phyloP scores from a whole-genome alignment of 2,113 vertebrate genomes.

The Passer montanus region DNA sequence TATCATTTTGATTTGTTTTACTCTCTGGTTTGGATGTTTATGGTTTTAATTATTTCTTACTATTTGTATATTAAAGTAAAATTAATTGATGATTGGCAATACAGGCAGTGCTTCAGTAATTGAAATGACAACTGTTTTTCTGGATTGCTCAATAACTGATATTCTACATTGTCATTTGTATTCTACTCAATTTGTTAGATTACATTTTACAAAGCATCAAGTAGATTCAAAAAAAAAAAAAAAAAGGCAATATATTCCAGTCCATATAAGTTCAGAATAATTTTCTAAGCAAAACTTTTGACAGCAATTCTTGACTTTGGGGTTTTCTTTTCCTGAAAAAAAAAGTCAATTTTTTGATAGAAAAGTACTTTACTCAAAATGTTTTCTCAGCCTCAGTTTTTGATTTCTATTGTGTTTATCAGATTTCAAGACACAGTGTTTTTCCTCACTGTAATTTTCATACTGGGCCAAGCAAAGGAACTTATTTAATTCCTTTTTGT shows the following conservation, averaged over 20 bases:
- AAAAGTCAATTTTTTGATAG: neutral
- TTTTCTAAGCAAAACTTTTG: neutral
- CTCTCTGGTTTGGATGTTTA: neutral
- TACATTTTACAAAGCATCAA: neutral
- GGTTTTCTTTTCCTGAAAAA: neutral
- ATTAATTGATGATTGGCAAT: neutral
- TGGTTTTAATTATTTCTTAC: neutral
- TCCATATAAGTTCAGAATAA: neutral
- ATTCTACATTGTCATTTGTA: neutral
- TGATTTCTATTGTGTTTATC: neutral
- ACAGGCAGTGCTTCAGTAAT: neutral
- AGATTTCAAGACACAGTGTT: neutral
- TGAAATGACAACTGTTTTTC: neutral
- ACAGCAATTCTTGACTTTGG: neutral
- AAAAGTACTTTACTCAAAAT: neutral
- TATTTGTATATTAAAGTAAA: neutral
- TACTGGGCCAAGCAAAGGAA: neutral
- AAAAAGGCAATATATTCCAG: neutral
- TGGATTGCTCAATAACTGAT: neutral
- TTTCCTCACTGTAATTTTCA: neutral
- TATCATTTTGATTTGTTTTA: neutral
- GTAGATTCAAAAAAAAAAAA: neutral
- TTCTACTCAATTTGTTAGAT: neutral
- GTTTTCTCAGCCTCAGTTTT: neutral
- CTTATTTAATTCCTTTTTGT: neutral